Conservation (phyloP, 2,888 invertebrate genomes). For the Pandemis corylana region DNA sequence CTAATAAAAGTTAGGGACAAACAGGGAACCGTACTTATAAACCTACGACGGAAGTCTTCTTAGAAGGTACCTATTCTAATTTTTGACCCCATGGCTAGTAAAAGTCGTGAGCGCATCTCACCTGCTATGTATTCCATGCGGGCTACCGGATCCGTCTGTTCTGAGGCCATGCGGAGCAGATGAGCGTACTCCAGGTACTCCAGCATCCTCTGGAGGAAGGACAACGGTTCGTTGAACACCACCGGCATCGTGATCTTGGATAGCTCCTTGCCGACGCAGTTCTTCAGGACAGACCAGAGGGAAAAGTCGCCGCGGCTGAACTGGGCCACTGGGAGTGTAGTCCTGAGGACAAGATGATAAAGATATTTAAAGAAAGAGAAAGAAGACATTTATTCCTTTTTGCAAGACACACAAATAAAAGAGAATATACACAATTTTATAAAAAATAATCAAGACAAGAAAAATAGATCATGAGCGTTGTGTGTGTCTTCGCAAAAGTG, state of each 20-base stretch:
- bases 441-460: too few relatives aligned
- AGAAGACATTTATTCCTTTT: too few relatives aligned
- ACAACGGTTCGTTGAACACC: slow-evolving; percentile 97
- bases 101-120: slow-evolving; percentile 49
- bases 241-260: slow-evolving; percentile 99
- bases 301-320: slow-evolving; percentile 92
- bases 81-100: too few relatives aligned
- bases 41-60: too few relatives aligned
- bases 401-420: too few relatives aligned
- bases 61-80: too few relatives aligned
- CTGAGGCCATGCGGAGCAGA: slow-evolving; percentile 89
- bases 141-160: slow-evolving; percentile 91
- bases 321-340: slow-evolving; percentile 89
- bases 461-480: too few relatives aligned
- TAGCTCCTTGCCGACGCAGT: slow-evolving; percentile 96
- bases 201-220: slow-evolving; percentile 96
- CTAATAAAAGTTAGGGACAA: too few relatives aligned
- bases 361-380: too few relatives aligned
- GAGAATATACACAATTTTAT: too few relatives aligned
- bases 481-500: too few relatives aligned
- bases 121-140: slow-evolving; percentile 92
- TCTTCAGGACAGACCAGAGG: slow-evolving; percentile 95
- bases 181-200: slow-evolving; percentile 97
- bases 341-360: slow-evolving; percentile 75
- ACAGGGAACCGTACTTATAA: too few relatives aligned